Conservation (phyloP, 2,888 invertebrate genomes). For the Exocentrus adspersus region DNA sequence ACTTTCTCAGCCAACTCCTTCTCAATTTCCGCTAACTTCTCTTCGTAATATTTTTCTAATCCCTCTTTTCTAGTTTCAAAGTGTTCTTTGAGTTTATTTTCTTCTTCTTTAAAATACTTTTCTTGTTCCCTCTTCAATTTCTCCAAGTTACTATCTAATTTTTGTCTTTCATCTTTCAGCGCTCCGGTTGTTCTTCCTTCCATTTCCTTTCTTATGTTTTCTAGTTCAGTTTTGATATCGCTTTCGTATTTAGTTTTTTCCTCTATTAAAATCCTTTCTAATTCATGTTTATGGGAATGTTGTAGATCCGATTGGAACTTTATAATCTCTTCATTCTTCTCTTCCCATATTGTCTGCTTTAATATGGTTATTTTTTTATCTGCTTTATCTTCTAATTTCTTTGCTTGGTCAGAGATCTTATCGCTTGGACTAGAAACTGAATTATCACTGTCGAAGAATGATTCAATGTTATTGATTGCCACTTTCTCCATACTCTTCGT, state of each 20-base stretch:
- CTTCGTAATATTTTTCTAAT: conserved; percentile 65
- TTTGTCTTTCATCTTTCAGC: conserved; percentile 55
- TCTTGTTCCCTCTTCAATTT: conserved; percentile 62
- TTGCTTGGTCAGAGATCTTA: conserved; percentile 42
- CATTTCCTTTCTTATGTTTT: conserved; percentile 67
- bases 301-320: conserved; percentile 59
- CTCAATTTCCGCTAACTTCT: conserved; percentile 66
- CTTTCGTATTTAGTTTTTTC: conserved; percentile 58
- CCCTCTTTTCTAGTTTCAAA: conserved; percentile 58
- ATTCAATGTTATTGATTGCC: conserved; percentile 43
- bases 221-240: conserved; percentile 59
- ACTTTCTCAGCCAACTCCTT: conserved; percentile 65
- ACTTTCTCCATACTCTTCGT: conserved; percentile 60
- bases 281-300: conserved; percentile 63
- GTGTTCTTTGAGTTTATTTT: conserved; percentile 55
- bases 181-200: conserved; percentile 61
- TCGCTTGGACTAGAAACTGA: conserved; percentile 45
- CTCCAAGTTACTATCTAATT: conserved; percentile 65
- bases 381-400: conserved; percentile 54
- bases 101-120: conserved; percentile 53
- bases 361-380: conserved; percentile 68
- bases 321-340: conserved; percentile 61
- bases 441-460: conserved; percentile 45
- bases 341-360: conserved; percentile 68
- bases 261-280: conserved; percentile 65